phyloP scores from a whole-genome alignment of 2,888 invertebrate species.

The Chydorus sphaericus region DNA sequence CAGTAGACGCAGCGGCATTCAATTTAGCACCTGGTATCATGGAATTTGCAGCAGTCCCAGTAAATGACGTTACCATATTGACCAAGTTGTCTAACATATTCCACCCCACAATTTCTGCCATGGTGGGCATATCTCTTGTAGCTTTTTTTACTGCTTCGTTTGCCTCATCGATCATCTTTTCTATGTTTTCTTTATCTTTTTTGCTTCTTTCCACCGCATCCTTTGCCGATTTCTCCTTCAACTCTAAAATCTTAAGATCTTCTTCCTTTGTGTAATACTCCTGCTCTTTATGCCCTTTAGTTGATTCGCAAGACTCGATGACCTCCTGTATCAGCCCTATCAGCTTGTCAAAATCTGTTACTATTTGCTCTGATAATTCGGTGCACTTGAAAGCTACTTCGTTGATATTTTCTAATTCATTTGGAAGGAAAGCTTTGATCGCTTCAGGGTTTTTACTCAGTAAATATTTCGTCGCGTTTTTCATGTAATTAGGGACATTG shows the following conservation, averaged over 20 bases:
- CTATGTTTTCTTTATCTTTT: not conserved
- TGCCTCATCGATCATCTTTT: not conserved
- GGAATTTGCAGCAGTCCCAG: too few relatives aligned
- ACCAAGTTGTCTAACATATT: not conserved
- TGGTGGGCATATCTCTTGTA: not conserved
- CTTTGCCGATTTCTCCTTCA: too few relatives aligned
- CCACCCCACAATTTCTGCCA: slow-evolving; percentile 5
- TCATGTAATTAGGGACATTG: slow-evolving; percentile 8
- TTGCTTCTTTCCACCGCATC: not conserved
- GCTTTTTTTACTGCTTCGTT: not conserved
- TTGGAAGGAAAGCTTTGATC: not conserved
- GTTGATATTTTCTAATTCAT: not conserved
- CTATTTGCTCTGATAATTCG: not conserved
- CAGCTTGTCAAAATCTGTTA: not conserved
- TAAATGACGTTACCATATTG: too few relatives aligned
- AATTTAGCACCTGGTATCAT: too few relatives aligned
- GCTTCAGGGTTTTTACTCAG: not conserved
- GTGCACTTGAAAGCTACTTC: not conserved
- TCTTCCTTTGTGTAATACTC: not conserved
- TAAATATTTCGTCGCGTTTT: not conserved
- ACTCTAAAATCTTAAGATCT: not conserved
- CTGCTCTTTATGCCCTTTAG: not conserved
- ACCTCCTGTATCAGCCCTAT: slow-evolving; percentile 7
- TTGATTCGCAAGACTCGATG: not conserved
- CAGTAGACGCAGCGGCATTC: too few relatives aligned